A percentile compares a stretch with the other conserved stretches of the same genome.
Evolutionary conservation across 2,797 vertebrate genomes (phyloP).

Genomic region (Microctenopoma lineatum): DNA sequence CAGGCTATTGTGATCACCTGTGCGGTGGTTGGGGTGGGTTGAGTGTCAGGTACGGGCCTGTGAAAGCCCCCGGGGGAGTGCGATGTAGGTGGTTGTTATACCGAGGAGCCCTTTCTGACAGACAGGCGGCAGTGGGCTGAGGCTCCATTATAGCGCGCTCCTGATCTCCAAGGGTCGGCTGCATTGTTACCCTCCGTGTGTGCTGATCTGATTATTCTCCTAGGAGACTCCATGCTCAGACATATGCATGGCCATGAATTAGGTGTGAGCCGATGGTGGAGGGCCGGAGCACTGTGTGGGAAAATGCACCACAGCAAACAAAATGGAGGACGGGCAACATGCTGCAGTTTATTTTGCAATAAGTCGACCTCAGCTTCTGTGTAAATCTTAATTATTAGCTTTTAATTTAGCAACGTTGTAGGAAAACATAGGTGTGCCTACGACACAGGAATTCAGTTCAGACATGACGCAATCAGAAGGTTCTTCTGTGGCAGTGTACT

Average conservation of each 20-base stretch:
- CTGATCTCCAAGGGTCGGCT: constrained; percentile 81
- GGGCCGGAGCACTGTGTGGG: constrained; percentile 64
- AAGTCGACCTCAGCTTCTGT: background rate
- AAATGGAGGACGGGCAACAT: constrained; percentile 72
- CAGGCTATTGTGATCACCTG: constrained; percentile 77
- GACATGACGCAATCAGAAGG: constrained; percentile 72
- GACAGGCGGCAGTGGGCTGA: constrained; percentile 70
- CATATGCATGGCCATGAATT: constrained; percentile 85
- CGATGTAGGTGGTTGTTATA: constrained; percentile 73
- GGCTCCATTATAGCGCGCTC: constrained; percentile 76
- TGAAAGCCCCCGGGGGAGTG: constrained; percentile 64
- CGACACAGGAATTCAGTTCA: constrained; percentile 59
- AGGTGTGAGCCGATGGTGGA: constrained; percentile 77
- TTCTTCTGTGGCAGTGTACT: constrained; percentile 66
- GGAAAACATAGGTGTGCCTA: constrained; percentile 63
- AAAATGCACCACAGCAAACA: constrained; percentile 74
- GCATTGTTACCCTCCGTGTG: constrained; percentile 81
- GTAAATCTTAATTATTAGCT: constrained; percentile 44
- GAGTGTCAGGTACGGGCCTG: constrained; percentile 74
- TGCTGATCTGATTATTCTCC: constrained; percentile 88
- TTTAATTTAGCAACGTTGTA: constrained; percentile 42
- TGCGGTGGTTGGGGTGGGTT: constrained; percentile 68
- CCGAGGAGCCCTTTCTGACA: constrained; percentile 73
- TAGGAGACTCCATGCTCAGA: constrained; percentile 82
- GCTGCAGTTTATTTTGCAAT: constrained; percentile 35